These are phyloP conservation scores for Palythoa grandis DNA, from an alignment of 92 coral and sea anemone species.

Conservation along the genomic window DNA sequence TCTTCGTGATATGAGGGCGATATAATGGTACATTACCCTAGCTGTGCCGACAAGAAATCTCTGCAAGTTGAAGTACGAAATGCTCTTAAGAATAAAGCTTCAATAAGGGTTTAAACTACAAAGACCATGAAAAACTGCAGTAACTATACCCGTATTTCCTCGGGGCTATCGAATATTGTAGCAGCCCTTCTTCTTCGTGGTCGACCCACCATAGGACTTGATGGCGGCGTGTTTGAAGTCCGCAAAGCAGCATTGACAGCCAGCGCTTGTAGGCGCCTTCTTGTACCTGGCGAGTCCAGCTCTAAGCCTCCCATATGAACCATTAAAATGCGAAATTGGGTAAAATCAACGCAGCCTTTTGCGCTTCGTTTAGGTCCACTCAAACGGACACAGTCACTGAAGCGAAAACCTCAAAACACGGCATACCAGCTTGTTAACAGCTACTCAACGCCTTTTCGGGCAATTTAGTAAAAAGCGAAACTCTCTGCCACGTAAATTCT, in stretches of 20 bases:
- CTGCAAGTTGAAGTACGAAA: background rate
- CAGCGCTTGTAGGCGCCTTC: conserved; percentile 41
- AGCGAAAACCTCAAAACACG: conserved; percentile 33
- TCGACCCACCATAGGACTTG: conserved; percentile 44
- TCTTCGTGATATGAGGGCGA: conserved; percentile 26
- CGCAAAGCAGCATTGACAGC: conserved; percentile 18
- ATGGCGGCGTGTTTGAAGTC: conserved; percentile 34
- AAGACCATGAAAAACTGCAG: conserved; percentile 11
- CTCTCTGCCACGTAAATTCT: background rate
- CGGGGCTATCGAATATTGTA: conserved; percentile 48
- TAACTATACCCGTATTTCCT: conserved; percentile 47
- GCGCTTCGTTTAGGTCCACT: conserved; percentile 17
- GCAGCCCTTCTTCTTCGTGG: conserved; percentile 42
- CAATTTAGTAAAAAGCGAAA: background rate
- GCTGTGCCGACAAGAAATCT: conserved; percentile 22
- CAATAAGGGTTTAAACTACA: background rate
- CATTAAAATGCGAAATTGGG: conserved; percentile 34
- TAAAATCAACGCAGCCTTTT: background rate
- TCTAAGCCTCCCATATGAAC: conserved; percentile 45
- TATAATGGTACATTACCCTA: background rate
- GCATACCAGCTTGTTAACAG: conserved; percentile 34
- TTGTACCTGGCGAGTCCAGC: conserved; percentile 39
- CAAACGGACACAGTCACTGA: conserved; percentile 27
- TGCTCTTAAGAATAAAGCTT: background rate
- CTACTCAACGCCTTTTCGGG: conserved; percentile 32